A percentile compares a stretch with the other conserved stretches of the same genome.
phyloP scores from a whole-genome alignment of 2,797 vertebrate genomes.

The Labeo calbasu region DNA sequence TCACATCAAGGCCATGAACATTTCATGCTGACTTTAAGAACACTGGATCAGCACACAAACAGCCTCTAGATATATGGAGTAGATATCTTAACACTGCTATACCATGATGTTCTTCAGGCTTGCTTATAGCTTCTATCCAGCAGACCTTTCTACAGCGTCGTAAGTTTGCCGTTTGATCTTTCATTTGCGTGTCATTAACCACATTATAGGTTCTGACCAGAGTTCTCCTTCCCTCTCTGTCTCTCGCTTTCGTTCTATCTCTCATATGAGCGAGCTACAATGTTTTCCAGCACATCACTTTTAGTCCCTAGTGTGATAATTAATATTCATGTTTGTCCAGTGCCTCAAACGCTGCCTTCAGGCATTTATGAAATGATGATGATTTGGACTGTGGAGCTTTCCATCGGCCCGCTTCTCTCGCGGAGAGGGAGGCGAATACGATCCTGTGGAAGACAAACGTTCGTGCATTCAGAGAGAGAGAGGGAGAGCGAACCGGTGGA shows the following conservation, averaged over 20 bases:
- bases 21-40: background rate
- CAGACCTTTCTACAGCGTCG: constrained; percentile 34
- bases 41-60: background rate
- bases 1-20: background rate
- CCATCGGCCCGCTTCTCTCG: background rate
- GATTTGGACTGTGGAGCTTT: constrained; percentile 68
- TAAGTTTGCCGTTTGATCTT: constrained; percentile 76
- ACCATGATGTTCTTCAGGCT: background rate
- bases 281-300: constrained; percentile 66
- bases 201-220: constrained; percentile 74
- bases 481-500: background rate
- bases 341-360: constrained; percentile 83
- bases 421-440: background rate
- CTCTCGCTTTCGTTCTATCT: background rate
- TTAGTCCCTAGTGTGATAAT: constrained; percentile 81
- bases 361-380: constrained; percentile 83
- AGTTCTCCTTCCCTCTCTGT: constrained; percentile 35
- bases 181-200: constrained; percentile 75
- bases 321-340: constrained; percentile 87
- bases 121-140: background rate
- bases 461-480: constrained; percentile 17
- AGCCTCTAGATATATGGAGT: background rate
- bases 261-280: constrained; percentile 9
- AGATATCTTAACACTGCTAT: background rate
- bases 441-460: background rate